Evolutionary conservation across 2,888 invertebrate genomes (phyloP), one percentile per base, ranked within the genome.

Genomic region (Aphodius granarius): DNA sequence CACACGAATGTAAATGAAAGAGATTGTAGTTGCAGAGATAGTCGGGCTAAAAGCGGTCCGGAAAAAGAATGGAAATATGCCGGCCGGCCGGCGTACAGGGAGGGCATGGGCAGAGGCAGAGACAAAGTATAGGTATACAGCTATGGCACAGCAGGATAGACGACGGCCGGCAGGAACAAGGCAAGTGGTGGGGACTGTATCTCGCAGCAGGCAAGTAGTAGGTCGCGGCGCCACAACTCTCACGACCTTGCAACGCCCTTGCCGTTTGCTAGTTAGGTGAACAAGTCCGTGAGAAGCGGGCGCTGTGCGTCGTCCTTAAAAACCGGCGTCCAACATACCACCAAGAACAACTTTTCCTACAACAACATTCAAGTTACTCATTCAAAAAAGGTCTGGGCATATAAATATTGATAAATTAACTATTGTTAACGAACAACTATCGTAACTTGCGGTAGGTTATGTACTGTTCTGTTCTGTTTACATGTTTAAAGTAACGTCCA

Each of bases 171-270:
- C 43, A 43, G 43, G 43, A 43, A 9, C 13, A 13, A 43, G 43
- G 6, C 13, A 13, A 43, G 43, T 43, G 43, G 43, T 43, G 43
- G 43, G 43, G 43, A 43, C 43, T 43, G 43, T 43, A 43, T 43
- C 43, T 43, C 13, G 43, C 13, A 43, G 43, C 43, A 9, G 6
- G 43, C 13, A 43, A 13, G 43, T 43, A 43, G 43, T 43, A 43
- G 43, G 43, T 43, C 43, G 43, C 43, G 43, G 89, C 87, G 86
- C 84, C 85, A 85, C 83, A 84, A 43, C 43, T 81, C 72, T 6
- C 71, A 64, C 74, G 78, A 86, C 87, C 87, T 86, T 87, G 87
- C 64, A 79, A 81, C 86, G 86, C 85, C 87, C 87, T 87, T 87
- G 86, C 78, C 83, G 82, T 81, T 80, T 73, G 79, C 79, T 83